Evolutionary conservation across 2,113 vertebrate species (phyloP).

Genomic region (Ardeotis arabs): DNA sequence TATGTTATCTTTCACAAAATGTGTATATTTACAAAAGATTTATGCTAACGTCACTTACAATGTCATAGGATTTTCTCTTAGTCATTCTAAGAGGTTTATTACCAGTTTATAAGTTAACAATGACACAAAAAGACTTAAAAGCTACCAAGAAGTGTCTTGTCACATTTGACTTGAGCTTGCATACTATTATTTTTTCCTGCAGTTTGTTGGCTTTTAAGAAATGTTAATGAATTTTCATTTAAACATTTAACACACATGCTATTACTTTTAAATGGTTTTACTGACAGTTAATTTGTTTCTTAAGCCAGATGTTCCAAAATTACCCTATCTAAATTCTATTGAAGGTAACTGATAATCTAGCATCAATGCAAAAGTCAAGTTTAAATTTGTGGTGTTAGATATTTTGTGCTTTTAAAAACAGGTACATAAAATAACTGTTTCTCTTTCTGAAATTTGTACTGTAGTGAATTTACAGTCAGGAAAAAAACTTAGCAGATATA

Average conservation of each 20-base stretch:
- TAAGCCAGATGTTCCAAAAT: neutral
- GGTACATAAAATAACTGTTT: neutral
- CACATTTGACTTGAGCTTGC: neutral
- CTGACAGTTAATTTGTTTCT: neutral
- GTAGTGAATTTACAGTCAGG: neutral
- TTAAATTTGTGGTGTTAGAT: neutral
- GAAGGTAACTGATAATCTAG: neutral
- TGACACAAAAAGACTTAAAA: neutral
- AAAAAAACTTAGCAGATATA: neutral
- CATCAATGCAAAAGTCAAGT: neutral
- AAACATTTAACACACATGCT: neutral
- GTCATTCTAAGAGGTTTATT: neutral
- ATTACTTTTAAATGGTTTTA: neutral
- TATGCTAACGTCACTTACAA: neutral
- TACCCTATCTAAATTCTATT: neutral
- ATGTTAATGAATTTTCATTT: neutral
- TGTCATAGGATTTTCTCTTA: neutral
- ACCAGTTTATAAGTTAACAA: neutral
- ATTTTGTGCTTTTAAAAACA: neutral
- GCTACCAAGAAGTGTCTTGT: neutral
- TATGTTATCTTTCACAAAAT: neutral
- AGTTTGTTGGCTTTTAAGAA: neutral
- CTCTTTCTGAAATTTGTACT: neutral
- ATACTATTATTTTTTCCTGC: neutral
- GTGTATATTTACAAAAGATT: neutral